phyloP scores from a whole-genome alignment of 1,140 invertebrate species.

The Nasonia vitripennis region DNA sequence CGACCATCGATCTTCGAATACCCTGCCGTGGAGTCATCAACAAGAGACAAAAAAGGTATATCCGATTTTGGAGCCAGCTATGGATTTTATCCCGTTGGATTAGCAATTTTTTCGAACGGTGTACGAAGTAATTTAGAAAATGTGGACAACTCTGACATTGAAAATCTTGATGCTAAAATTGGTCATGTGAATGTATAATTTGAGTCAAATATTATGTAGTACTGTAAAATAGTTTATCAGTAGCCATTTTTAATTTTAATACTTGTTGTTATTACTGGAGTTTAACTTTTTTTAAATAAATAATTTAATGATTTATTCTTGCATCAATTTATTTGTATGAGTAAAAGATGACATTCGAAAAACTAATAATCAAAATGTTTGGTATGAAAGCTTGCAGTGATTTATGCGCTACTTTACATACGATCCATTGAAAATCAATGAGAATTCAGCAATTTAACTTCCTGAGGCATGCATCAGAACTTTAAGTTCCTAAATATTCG shows the following conservation, averaged over 20 bases:
- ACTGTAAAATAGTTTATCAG: background rate
- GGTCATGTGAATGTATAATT: too few species aligned
- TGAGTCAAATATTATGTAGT: too few species aligned
- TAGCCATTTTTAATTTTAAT: background rate
- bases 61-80: slow-evolving; percentile 5
- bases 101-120: background rate
- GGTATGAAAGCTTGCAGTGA: too few species aligned
- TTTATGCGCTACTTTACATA: background rate
- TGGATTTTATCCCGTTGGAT: slow-evolving; percentile 1
- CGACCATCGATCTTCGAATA: background rate
- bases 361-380: too few species aligned
- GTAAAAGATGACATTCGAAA: too few species aligned
- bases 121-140: background rate
- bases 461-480: background rate
- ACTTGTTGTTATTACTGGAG: too few species aligned
- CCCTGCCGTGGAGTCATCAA: background rate
- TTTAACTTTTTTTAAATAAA: background rate
- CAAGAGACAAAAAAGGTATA: background rate
- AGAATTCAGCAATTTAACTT: background rate
- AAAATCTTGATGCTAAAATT: background rate
- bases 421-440: background rate
- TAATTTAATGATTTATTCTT: background rate
- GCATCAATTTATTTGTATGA: background rate
- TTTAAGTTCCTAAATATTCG: background rate
- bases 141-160: background rate